Percentiles rank a stretch among this genome's conserved stretches.
Conservation (phyloP, 2,113 vertebrate genomes). For the Phaethon lepturus region DNA sequence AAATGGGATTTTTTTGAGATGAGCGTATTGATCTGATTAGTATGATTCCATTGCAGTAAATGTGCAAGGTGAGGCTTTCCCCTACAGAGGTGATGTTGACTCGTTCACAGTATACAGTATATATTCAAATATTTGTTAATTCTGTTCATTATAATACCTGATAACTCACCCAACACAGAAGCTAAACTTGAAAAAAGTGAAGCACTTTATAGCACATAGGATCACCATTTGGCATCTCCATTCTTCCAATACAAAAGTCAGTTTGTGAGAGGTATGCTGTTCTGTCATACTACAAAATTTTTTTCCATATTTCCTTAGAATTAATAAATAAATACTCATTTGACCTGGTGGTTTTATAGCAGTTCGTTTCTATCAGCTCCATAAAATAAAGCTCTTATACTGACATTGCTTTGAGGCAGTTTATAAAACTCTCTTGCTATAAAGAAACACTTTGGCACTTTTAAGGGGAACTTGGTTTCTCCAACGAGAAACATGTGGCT, state of each 20-base stretch:
- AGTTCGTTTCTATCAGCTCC: background rate
- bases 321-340: background rate
- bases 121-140: background rate
- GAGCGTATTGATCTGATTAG: background rate
- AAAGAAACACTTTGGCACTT: background rate
- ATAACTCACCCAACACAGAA: background rate
- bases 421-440: background rate
- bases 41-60: background rate
- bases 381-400: background rate
- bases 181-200: background rate
- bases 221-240: background rate
- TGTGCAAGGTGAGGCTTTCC: background rate
- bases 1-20: background rate
- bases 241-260: background rate
- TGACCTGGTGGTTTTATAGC: background rate
- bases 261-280: accelerated
- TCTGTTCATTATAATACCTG: background rate
- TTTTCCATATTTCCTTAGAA: background rate
- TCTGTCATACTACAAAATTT: background rate
- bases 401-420: background rate
- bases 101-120: background rate
- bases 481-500: background rate
- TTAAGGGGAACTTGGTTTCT: background rate
- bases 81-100: background rate
- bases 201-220: background rate